These are phyloP conservation scores for Notolepis coatsorum DNA, from an alignment of 2,797 vertebrate genomes.

Conservation along the genomic window DNA sequence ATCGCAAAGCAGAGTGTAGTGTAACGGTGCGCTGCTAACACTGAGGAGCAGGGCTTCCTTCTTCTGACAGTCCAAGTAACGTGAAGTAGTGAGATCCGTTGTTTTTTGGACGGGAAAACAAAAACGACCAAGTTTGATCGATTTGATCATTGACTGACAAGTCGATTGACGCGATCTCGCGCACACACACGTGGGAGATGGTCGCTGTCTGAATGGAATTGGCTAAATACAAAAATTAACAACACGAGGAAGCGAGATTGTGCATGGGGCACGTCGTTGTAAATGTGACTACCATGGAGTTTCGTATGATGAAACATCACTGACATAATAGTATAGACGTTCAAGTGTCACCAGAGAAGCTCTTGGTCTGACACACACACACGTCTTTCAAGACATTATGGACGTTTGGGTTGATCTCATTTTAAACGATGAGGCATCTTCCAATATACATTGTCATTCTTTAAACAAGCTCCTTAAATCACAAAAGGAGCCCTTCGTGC, in stretches of 20 bases:
- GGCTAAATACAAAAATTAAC: constrained; percentile 54
- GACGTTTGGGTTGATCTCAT: constrained; percentile 18
- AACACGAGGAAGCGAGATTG: constrained; percentile 65
- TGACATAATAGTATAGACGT: not conserved
- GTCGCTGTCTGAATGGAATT: constrained; percentile 41
- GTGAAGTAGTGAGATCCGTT: constrained; percentile 74
- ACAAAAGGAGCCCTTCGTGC: too few species aligned
- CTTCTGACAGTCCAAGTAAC: constrained; percentile 77
- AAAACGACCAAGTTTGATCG: not conserved
- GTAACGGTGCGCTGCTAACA: constrained; percentile 87
- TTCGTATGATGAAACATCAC: not conserved
- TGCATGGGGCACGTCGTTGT: constrained; percentile 47
- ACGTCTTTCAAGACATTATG: constrained; percentile 15
- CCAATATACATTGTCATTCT: too few species aligned
- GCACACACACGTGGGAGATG: constrained; percentile 25
- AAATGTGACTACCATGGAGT: constrained; percentile 9
- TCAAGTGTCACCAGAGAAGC: too few species aligned
- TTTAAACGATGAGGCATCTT: constrained; percentile 19
- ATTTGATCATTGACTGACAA: constrained; percentile 13
- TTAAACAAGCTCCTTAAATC: too few species aligned
- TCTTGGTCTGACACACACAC: not conserved
- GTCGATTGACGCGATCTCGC: constrained; percentile 46
- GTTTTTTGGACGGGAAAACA: constrained; percentile 25
- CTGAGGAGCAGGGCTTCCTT: constrained; percentile 78
- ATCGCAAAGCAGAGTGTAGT: constrained; percentile 79